Base-by-base conservation (phyloP, 2,113 vertebrate genomes). In the Rhadina sibilatrix region DNA sequence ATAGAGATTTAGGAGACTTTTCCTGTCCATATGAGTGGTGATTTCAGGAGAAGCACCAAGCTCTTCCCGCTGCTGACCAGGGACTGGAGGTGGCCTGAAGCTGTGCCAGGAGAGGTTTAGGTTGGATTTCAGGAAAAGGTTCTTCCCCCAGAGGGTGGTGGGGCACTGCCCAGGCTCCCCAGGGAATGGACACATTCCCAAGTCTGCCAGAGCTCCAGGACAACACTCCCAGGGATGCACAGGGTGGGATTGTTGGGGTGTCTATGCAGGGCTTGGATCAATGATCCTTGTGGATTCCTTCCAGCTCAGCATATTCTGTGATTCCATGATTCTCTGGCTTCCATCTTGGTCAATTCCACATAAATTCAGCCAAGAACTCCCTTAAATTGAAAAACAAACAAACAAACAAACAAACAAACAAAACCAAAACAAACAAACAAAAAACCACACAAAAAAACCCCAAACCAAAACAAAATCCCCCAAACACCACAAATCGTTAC, bases 211-310 rank as follows among this genome's bases (percentile, higher is more conserved):
- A 60, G 27, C 46, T 60, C 46, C 53, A 19, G 46, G 54, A 23
- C 4, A 50, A 3, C 0, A 0, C 7, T 31, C 25, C 27, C 12
- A 24, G 30, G 30, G 16, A 23, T 54, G 40, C n/a, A 3, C 30
- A 42, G 16, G 25, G 13, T 42, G 65, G 57, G 30, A 15, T 49
- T 49, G 1, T 6, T 47, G 56, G 12, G 10, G 3, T 28, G 42
- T 4, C 15, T 64, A 19, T 23, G 9, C 19, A 40, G 22, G 31
- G 27, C 12, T 28, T 57, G 50, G 76, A 28, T 35, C 8, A 2
- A 7, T 49, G 76, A 23, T 50, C 27, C 50, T 11, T 33, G 35
- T 44, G 27, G 15, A 6, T 50, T 22, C 22, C 27, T 33, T 37
- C 52, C 59, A 12, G 3, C 22, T 23, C 68, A 37, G 25, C 4